phyloP scores from a whole-genome alignment of 2,113 vertebrate species.

The Bombycilla garrulus region DNA sequence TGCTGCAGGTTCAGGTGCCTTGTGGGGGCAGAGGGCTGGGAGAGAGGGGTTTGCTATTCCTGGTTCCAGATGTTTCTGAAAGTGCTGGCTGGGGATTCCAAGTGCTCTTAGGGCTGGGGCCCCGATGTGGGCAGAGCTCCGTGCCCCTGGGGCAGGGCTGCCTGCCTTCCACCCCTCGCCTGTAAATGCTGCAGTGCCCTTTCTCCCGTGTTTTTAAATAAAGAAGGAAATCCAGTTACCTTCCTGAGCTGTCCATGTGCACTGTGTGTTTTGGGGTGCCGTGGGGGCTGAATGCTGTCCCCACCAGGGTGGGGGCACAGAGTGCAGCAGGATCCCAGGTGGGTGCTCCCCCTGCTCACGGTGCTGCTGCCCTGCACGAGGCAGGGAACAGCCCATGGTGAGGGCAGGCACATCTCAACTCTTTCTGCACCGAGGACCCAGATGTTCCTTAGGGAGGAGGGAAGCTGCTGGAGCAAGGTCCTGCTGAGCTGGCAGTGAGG shows the following conservation, averaged over 20 bases:
- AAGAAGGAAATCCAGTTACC: neutral
- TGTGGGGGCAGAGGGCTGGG: rapidly evolving
- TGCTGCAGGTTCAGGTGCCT: rapidly evolving
- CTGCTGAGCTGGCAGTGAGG: neutral
- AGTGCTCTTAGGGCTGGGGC: conserved; percentile 31
- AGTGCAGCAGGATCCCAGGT: neutral
- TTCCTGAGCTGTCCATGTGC: neutral
- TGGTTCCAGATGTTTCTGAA: rapidly evolving
- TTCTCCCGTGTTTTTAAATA: conserved; percentile 23
- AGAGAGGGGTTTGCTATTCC: neutral
- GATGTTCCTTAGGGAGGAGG: neutral
- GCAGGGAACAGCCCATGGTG: rapidly evolving
- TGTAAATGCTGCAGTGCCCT: neutral
- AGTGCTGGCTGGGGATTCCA: neutral
- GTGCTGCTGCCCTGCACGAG: neutral
- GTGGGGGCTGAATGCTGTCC: neutral
- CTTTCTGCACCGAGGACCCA: neutral
- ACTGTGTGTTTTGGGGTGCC: neutral
- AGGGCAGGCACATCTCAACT: too few species aligned
- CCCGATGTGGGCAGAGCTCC: rapidly evolving
- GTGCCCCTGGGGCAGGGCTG: rapidly evolving
- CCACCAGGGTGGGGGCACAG: neutral
- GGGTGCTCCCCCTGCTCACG: neutral
- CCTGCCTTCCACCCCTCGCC: neutral
- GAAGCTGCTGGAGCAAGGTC: neutral